phyloP scores from a whole-genome alignment of 37 sponge, comb jelly and placozoan genomes.

The Haliclona indistincta region DNA sequence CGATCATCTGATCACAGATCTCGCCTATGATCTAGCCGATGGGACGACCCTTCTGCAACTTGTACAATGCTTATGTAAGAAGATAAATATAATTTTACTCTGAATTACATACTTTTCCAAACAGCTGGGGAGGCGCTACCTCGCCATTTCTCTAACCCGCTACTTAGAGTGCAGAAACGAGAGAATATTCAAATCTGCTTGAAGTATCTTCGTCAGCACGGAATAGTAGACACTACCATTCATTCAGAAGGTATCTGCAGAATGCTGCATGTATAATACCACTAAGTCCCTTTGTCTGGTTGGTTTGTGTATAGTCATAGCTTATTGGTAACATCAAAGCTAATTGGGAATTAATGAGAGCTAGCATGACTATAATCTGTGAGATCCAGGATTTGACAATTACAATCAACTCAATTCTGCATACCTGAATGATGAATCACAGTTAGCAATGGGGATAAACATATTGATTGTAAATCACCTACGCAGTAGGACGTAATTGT shows the following conservation, averaged over 20 bases:
- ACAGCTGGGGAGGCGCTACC: slow-evolving; percentile 53
- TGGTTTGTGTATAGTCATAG: too few species aligned
- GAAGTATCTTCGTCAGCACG: slow-evolving; percentile 28
- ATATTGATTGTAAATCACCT: too few species aligned
- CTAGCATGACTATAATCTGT: too few species aligned
- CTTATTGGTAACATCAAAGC: too few species aligned
- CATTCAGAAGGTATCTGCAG: slow-evolving; percentile 75
- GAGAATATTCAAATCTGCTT: slow-evolving; percentile 61
- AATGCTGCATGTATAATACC: too few species aligned
- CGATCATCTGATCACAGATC: slow-evolving; percentile 40
- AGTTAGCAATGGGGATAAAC: too few species aligned
- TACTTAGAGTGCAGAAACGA: slow-evolving; percentile 46
- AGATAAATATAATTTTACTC: background rate
- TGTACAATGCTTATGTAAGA: slow-evolving; percentile 37
- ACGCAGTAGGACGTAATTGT: too few species aligned
- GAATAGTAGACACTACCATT: slow-evolving; percentile 24
- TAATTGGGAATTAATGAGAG: too few species aligned
- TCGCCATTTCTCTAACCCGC: slow-evolving; percentile 34
- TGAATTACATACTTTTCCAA: background rate
- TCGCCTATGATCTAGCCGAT: slow-evolving; percentile 65
- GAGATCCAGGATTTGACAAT: too few species aligned
- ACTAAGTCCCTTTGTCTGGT: too few species aligned
- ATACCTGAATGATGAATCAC: too few species aligned
- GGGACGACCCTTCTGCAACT: slow-evolving; percentile 56
- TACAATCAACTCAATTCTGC: too few species aligned